Base-by-base conservation (phyloP, 2,113 vertebrate species). In the Pterocles burchelli region DNA sequence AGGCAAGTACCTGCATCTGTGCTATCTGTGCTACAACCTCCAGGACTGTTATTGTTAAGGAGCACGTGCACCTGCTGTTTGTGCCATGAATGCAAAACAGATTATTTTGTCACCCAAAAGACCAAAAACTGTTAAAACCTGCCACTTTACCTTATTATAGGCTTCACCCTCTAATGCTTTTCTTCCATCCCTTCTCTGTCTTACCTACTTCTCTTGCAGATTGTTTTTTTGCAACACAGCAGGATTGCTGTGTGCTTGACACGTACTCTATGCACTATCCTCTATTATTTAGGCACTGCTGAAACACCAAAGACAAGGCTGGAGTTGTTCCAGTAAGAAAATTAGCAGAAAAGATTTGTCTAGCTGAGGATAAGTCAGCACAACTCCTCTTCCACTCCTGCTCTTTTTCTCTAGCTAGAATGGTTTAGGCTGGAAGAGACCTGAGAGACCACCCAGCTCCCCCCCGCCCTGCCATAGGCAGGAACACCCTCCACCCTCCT, bases 181-280 rank as follows among this genome's bases (percentile, higher is more conserved):
- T 36, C 31, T 68, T 45, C 22, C 41, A 61, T 17, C 17, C 21
- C 13, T 76, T 80, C 48, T 29, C 36, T 10, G 16, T 19, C 17
- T 17, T 31, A 49, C 16, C 31, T 12, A 57, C 18, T 28, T 41
- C 41, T 41, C 41, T 41, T 13, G 41, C 41, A 41, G 41, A 41
- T 41, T 41, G 12, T 41, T 41, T 36, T 61, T 80, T 33, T n/a
- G 8, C 46, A 58, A 17, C 19, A 43, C 12, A n/a, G 24, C 24
- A 21, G 17, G 22, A 33, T 2, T 54, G 33, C 66, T 25, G 24
- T 4, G 7, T 10, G 11, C 36, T 55, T 19, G 15, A 2, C 12
- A 20, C 0, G 5, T 2, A 26, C 4, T 3, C 22, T 10, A 4
- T 6, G 5, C 16, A 11, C 18, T 24, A 8, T 1, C 22, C 19